Evolutionary conservation across 2,113 vertebrate species (phyloP), one percentile per base, ranked within the genome.

Genomic region (Poecilia latipinna): DNA sequence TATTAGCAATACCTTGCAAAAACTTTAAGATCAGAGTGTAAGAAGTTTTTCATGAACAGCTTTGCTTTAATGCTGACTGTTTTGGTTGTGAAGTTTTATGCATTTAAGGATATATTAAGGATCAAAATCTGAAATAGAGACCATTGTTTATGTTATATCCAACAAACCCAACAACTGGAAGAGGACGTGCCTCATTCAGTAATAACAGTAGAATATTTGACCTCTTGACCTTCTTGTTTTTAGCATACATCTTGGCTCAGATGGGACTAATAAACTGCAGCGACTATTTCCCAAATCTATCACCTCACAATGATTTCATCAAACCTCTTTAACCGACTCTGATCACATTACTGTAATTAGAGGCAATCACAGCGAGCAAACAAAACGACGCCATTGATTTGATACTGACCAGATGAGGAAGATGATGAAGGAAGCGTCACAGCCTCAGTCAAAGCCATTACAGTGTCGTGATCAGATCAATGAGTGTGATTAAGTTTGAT

Each of bases 311-410:
- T 29, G 51, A 32, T 62, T 77, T 65, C 8, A 48, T 19, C 17
- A 48, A 48, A 48, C 13, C 15, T 19, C 44, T 48, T 48, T 15
- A 19, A 7, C 17, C 29, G 57, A 2, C 62, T 48, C 8, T 54
- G 29, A 77, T 61, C 17, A 32, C 7, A 75, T 24, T 74, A 61
- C 80, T 3, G 31, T 44, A 68, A 76, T 80, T 62, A 75, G 19
- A 68, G 64, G 5, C 8, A 2, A n/a, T 70, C n/a, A 5, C 51
- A 24, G 22, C 19, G 8, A 54, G 6, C 0, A 57, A 57, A 10
- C 51, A n/a, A 57, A n/a, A n/a, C 51, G 10, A 1, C 17, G 0
- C 37, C 33, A 64, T 15, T 42, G 39, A 42, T 15, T 64, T 57
- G 42, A 17, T 67, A 54, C 61, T 17, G 68, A 22, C 83, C 48